Percentiles rank a stretch among this genome's conserved stretches.
These are phyloP conservation scores for Sitophilus oryzae DNA, from an alignment of 1,140 invertebrate species.

Conservation along the genomic window DNA sequence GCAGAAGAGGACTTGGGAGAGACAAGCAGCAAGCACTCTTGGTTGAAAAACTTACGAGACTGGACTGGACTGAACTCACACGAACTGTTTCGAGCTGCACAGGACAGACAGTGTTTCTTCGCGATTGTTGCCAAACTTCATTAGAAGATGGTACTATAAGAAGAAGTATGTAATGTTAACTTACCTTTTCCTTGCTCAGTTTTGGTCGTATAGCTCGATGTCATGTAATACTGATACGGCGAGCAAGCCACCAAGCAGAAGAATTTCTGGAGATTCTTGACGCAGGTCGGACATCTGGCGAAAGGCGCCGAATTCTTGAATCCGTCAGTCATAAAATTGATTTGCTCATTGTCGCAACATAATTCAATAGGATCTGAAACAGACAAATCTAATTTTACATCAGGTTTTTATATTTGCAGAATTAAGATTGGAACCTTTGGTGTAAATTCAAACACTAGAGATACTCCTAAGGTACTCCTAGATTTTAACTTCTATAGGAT, in stretches of 20 bases:
- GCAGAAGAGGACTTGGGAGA: too few relatives aligned
- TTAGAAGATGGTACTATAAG: too few relatives aligned
- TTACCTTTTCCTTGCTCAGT: conserved; percentile 1
- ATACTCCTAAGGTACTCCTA: too few relatives aligned
- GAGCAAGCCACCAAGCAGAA: conserved; percentile 60
- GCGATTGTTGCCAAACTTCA: neutral
- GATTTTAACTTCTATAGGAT: too few relatives aligned
- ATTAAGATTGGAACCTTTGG: too few relatives aligned
- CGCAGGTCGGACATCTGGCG: conserved; percentile 56
- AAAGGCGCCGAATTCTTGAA: conserved; percentile 52
- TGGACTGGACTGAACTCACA: too few relatives aligned
- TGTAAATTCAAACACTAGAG: too few relatives aligned
- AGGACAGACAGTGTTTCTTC: neutral
- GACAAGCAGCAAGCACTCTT: too few relatives aligned
- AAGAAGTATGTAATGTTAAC: neutral
- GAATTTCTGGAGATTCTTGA: conserved; percentile 51
- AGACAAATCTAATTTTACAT: neutral
- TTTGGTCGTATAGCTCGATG: neutral
- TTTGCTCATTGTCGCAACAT: conserved; percentile 53
- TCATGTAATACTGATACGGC: conserved; percentile 45
- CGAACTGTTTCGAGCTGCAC: too few relatives aligned
- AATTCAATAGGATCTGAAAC: conserved; percentile 31
- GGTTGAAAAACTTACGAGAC: too few relatives aligned
- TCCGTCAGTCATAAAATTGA: conserved; percentile 44
- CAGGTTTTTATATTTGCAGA: too few relatives aligned